phyloP scores from a whole-genome alignment of 2,797 vertebrate species.

The Percopsis omiscomaycus region DNA sequence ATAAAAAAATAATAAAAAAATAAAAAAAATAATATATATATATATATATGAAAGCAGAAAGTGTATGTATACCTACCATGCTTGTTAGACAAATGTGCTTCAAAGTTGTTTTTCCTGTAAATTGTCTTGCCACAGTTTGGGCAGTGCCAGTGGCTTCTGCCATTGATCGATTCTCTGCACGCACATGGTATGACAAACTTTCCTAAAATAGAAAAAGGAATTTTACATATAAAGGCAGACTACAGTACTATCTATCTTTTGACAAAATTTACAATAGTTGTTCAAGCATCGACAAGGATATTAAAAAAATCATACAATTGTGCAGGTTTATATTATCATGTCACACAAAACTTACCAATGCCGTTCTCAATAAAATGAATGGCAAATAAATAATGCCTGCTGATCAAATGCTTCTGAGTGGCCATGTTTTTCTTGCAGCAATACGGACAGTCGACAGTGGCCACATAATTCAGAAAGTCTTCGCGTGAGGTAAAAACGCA shows the following conservation, averaged over 20 bases:
- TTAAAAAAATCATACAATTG: background rate
- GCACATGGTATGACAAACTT: conserved; percentile 40
- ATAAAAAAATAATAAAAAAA: background rate
- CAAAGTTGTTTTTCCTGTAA: conserved; percentile 39
- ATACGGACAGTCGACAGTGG: conserved; percentile 6
- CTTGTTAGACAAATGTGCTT: conserved; percentile 38
- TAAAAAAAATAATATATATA: too few species aligned
- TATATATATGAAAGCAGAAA: background rate
- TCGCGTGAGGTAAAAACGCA: conserved; percentile 6
- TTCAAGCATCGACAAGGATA: background rate
- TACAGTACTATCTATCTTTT: background rate
- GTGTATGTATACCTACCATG: background rate
- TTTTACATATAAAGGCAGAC: background rate
- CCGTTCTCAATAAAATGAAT: conserved; percentile 13
- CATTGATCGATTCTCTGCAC: conserved; percentile 36
- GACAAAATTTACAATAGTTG: background rate
- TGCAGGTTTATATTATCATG: background rate
- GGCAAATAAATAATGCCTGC: conserved; percentile 15
- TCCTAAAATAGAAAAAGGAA: conserved; percentile 15
- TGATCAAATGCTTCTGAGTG: conserved; percentile 9
- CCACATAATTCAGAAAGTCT: conserved; percentile 11
- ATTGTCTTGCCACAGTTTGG: conserved; percentile 37
- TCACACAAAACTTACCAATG: conserved; percentile 4
- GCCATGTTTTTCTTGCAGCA: conserved; percentile 11
- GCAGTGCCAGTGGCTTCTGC: conserved; percentile 54